A percentile compares a stretch with the other conserved stretches of the same genome.
phyloP scores from a whole-genome alignment of 30 jellyfish, hydroid and myxozoan species.

The Mastigias papua region DNA sequence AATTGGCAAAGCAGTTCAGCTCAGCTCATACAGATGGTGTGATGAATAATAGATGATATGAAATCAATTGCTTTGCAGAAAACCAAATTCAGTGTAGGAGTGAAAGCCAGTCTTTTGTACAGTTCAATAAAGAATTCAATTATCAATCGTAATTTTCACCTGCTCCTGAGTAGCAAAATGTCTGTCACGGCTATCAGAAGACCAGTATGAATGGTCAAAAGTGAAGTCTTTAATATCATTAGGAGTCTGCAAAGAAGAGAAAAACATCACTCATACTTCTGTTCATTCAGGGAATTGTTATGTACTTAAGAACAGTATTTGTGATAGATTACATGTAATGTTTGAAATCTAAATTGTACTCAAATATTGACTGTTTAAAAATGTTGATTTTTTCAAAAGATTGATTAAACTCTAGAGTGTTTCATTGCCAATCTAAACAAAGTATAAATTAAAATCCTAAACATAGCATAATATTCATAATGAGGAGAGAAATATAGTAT shows the following conservation, averaged over 20 bases:
- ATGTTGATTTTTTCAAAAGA: not conserved
- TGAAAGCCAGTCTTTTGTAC: conserved; percentile 8
- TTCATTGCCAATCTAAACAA: not conserved
- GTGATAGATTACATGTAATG: not conserved
- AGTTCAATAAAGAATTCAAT: conserved; percentile 7
- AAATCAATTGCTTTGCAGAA: conserved; percentile 19
- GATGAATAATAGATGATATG: conserved; percentile 35
- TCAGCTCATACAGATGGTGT: not conserved
- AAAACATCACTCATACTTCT: not conserved
- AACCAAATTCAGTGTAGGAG: conserved; percentile 7
- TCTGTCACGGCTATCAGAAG: conserved; percentile 92
- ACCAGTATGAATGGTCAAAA: conserved; percentile 96
- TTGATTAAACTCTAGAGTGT: not conserved
- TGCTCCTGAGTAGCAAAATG: conserved; percentile 98
- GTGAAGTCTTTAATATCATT: conserved; percentile 92
- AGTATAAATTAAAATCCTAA: too few species aligned
- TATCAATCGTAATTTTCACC: conserved; percentile 61
- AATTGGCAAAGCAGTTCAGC: not conserved
- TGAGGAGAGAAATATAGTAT: too few species aligned
- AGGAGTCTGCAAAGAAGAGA: conserved; percentile 37
- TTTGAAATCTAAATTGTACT: not conserved
- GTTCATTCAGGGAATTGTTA: not conserved
- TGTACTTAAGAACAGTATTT: not conserved
- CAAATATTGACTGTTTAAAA: not conserved
- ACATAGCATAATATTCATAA: too few species aligned